Conservation (phyloP, 2,113 vertebrate species). For the Pedionomus torquatus region DNA sequence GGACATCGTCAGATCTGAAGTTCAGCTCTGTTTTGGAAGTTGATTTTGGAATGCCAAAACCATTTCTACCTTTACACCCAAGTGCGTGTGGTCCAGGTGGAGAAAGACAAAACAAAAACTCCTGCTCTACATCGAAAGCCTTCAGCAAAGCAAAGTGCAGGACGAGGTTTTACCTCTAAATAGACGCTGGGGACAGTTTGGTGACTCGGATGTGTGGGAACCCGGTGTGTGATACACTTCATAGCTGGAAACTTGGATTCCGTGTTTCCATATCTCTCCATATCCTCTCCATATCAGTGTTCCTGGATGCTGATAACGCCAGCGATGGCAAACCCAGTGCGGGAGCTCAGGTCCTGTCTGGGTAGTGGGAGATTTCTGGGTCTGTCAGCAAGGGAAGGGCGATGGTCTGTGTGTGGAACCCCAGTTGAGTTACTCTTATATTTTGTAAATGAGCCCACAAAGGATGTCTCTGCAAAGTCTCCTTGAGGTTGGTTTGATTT, state of each 20-base stretch:
- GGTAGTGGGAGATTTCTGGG: background rate
- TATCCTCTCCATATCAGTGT: too few relatives aligned
- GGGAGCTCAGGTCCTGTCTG: rapidly evolving
- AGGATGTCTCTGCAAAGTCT: background rate
- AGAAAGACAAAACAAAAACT: background rate
- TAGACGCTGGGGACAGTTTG: background rate
- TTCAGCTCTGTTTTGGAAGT: background rate
- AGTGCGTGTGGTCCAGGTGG: background rate
- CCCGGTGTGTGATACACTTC: background rate
- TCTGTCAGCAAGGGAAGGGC: background rate
- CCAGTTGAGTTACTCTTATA: background rate
- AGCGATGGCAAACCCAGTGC: too few relatives aligned
- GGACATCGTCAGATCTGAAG: background rate
- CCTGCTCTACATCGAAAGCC: too few relatives aligned
- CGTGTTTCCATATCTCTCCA: background rate
- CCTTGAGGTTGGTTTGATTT: background rate
- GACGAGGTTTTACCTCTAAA: background rate
- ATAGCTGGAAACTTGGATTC: background rate
- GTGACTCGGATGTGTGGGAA: background rate
- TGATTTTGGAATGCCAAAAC: background rate
- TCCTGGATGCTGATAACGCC: background rate
- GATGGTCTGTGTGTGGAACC: background rate
- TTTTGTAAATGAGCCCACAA: background rate
- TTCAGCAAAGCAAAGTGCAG: background rate
- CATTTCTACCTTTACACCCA: background rate